Evolutionary conservation across 2,888 invertebrate species (phyloP), one percentile per base, ranked within the genome.

Genomic region (Ennomos fuscantarius): DNA sequence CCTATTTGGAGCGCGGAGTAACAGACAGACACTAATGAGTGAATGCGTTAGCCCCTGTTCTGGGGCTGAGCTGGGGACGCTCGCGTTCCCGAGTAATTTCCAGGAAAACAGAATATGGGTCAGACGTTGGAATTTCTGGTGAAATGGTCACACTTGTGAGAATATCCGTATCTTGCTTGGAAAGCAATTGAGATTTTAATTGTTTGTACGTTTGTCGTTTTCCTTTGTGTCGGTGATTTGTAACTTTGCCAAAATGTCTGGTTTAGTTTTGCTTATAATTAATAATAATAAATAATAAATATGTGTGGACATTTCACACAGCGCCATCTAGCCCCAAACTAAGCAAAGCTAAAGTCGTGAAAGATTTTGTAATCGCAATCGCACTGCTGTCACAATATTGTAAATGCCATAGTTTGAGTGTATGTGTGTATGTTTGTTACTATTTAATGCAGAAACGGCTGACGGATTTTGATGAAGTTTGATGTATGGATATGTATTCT

Each of bases 11-110:
- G 76, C 81, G 74, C 79, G 48, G 48, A 49, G 49, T 47, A 59
- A 49, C 53, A 60, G 84, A 82, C 85, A 79, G 73, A 73, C 81
- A 84, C 81, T 83, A 83, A 87, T 83, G 82, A 81, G 81, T 68
- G 70, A 65, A 68, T 64, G 70, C 71, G 72, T 63, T 56, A 41
- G 54, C 39, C 39, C 50, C 43, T 35, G 58, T 32, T 40, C 35
- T 33, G 51, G 51, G 37, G 51, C 68, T 70, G 71, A 65, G 75
- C 77, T 71, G 76, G 69, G 78, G 72, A 76, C 77, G 72, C 50
- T 15, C 43, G 62, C 60, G 65, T 63, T 64, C 65, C 44, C 52
- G 67, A 72, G 72, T 74, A 65, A 72, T 62, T 79, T 79, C 81
- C 76, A 76, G 74, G 73, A 76, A 81, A 78, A 72, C 56, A 60